Evolutionary conservation across 2,113 vertebrate genomes (phyloP), one percentile per base, ranked within the genome.

Genomic region (Phyllostomus discolor): DNA sequence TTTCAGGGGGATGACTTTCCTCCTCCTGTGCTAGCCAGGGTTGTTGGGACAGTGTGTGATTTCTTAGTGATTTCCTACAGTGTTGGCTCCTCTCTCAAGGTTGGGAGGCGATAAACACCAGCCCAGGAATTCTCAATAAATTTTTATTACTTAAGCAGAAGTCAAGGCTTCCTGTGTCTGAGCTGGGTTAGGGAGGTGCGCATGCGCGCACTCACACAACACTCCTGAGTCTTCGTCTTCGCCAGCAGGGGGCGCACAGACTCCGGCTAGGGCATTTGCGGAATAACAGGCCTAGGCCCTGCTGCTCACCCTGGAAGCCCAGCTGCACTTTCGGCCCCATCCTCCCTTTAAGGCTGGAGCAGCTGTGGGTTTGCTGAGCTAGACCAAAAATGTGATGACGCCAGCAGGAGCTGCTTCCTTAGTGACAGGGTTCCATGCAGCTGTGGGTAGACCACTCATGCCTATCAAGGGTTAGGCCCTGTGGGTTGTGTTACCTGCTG

Each of bases 41-140:
- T 41, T n/a, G 14, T 79, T 38, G 67, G 84, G 94, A 83, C 93
- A 26, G 41, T 64, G 78, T 91, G 88, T 97, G 92, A 97, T 97
- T 98, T 96, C 90, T 90, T 59, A 67, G 87, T 95, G 80, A 97
- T 96, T 96, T 95, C 95, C 85, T 92, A 59, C 48, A 35, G 59
- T 31, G 90, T 73, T 92, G 85, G n/a, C 78, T 78, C 85, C 78
- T 90, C 75, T 81, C 95, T 87, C 43, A 4, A 35, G 31, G 7
- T 82, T 59, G 41, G 94, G 91, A 94, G 95, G 88, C 46, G 10
- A 91, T 33, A 80, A 88, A 57, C 72, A 88, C 78, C 92, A 89
- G 83, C 94, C 97, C 89, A 90, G 91, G 89, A 96, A 96, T 96
- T 96, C 85, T 97, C 97, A 98, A 97, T 98, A 98, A 98, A 98